Conservation (phyloP, 2,797 vertebrate species). For the Tiaroga cobitis region DNA sequence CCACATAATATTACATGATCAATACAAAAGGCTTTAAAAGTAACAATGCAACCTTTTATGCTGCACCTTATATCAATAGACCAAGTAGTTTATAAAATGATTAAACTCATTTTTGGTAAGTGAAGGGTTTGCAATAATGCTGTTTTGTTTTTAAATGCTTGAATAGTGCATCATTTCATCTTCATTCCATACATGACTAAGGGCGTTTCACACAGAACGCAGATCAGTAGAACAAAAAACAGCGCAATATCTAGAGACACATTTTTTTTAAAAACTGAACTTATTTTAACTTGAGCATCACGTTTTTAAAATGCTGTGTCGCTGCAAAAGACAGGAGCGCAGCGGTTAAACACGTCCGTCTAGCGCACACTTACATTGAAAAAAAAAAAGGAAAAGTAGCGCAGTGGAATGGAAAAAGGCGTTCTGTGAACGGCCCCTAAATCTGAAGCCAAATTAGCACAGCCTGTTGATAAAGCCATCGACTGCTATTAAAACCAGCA, state of each 20-base stretch:
- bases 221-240: too few relatives aligned
- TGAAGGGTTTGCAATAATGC: conserved; percentile 78
- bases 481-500: conserved; percentile 67
- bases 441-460: conserved; percentile 66
- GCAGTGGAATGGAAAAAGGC: too few relatives aligned
- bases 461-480: conserved; percentile 70
- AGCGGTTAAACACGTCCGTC: too few relatives aligned
- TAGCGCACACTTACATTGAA: too few relatives aligned
- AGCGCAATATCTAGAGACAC: too few relatives aligned
- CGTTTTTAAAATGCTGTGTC: too few relatives aligned
- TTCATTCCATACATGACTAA: conserved; percentile 54
- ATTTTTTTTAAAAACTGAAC: too few relatives aligned
- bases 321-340: too few relatives aligned
- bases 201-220: too few relatives aligned
- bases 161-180: background rate
- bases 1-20: conserved; percentile 51
- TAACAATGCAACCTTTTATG: conserved; percentile 66
- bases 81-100: conserved; percentile 68
- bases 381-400: too few relatives aligned
- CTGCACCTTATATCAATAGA: conserved; percentile 71
- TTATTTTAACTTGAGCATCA: too few relatives aligned
- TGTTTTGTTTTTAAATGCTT: conserved; percentile 57
- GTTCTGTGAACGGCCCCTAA: background rate
- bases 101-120: conserved; percentile 68
- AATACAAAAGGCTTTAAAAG: conserved; percentile 70